Conservation (phyloP, 2,797 vertebrate genomes). For the Phrynocephalus vlangalii region DNA sequence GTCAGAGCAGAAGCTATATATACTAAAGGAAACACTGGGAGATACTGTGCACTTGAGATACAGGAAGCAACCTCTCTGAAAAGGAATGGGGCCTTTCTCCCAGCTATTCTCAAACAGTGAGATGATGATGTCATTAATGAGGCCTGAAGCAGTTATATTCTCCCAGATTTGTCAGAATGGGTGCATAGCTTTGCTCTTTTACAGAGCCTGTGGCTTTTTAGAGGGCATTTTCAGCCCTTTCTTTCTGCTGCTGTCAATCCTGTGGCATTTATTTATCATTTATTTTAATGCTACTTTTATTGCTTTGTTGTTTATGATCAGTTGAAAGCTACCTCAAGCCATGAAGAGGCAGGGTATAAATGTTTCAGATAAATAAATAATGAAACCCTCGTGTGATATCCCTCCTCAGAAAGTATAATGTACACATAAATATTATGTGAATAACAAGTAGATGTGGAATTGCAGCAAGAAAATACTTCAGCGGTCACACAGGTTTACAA, state of each 20-base stretch:
- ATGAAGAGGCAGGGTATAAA: neutral
- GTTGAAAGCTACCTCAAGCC: neutral
- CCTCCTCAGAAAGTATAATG: constrained; percentile 3
- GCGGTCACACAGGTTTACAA: neutral
- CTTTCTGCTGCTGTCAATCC: neutral
- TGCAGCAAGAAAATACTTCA: neutral
- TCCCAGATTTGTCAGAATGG: neutral
- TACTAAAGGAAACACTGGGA: no score
- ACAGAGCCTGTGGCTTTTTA: neutral
- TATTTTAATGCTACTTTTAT: constrained; percentile 6
- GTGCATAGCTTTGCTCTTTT: neutral
- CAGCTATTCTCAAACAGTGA: neutral
- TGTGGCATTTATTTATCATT: constrained; percentile 17
- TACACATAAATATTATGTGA: neutral
- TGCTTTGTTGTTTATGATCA: constrained; percentile 13
- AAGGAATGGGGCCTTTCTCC: neutral
- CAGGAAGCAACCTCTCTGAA: neutral
- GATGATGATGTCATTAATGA: neutral
- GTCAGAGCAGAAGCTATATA: no score
- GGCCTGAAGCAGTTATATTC: neutral
- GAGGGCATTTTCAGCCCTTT: neutral
- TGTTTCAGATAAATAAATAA: neutral
- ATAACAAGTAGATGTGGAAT: neutral
- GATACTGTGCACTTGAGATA: neutral
- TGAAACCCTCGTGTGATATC: neutral